A percentile compares a stretch with the other conserved stretches of the same genome.
phyloP scores from a whole-genome alignment of 2,888 invertebrate species.

The Caenorhabditis panamensis region DNA sequence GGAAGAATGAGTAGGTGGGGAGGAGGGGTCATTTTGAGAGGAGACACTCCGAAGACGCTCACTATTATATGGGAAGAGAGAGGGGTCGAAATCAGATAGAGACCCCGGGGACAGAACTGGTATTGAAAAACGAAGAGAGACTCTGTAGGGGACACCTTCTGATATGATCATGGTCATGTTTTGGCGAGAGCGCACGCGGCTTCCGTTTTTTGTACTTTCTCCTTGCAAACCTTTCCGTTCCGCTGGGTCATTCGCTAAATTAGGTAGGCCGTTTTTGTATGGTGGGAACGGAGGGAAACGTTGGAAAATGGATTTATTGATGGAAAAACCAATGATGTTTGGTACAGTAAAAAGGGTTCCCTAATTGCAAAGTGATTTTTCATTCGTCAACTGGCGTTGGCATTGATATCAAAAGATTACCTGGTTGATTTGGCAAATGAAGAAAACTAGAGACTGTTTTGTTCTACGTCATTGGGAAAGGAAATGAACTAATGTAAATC shows the following conservation, averaged over 20 bases:
- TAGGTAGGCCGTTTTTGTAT: conserved; percentile 2
- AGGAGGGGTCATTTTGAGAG: conserved; percentile 46
- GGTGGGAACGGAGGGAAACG: background rate
- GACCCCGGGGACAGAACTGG: conserved; percentile 45
- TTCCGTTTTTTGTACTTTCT: conserved; percentile 58
- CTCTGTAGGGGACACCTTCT: conserved; percentile 25
- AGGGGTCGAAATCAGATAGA: conserved; percentile 51
- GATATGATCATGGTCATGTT: conserved; percentile 55
- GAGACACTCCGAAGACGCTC: conserved; percentile 43
- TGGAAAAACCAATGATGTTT: no score
- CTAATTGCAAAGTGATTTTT: no score
- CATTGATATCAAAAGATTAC: background rate
- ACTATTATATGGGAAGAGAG: conserved; percentile 48
- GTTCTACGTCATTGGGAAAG: background rate
- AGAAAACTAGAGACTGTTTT: background rate
- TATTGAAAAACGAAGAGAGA: conserved; percentile 36
- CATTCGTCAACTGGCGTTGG: background rate
- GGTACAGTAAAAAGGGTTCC: no score
- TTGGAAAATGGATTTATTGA: no score
- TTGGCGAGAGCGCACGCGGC: conserved; percentile 19
- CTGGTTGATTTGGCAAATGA: background rate
- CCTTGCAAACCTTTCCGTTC: conserved; percentile 30
- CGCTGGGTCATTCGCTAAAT: conserved; percentile 25
- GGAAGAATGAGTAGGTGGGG: conserved; percentile 7
- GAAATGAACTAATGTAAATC: background rate